Evolutionary conservation across 2,888 invertebrate species (phyloP).

Genomic region (Pyrocoelia pectoralis): DNA sequence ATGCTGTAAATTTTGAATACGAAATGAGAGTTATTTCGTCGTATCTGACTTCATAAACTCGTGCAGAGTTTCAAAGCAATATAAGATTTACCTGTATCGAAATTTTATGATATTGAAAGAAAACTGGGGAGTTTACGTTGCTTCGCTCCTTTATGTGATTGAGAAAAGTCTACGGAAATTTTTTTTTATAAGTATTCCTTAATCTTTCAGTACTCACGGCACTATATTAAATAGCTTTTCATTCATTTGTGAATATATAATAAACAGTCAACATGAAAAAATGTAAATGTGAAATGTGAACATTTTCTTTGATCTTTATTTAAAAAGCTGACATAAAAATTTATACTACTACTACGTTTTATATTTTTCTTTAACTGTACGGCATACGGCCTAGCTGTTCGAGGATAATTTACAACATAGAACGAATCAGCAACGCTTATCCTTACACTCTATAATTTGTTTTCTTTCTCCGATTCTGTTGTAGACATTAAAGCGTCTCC

Average conservation of each 20-base stretch:
- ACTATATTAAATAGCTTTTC: too few species aligned
- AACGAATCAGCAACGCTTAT: conserved; percentile 54
- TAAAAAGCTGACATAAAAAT: too few species aligned
- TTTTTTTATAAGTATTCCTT: neutral
- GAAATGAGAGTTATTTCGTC: conserved; percentile 43
- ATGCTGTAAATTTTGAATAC: conserved; percentile 42
- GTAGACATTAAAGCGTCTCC: conserved; percentile 47
- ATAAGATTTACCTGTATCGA: conserved; percentile 13
- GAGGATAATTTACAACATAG: conserved; percentile 53
- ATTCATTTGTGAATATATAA: too few species aligned
- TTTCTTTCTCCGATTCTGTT: conserved; percentile 46
- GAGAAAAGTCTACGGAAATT: neutral
- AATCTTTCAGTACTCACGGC: neutral
- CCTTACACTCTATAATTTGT: conserved; percentile 58
- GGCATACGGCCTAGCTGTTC: conserved; percentile 42
- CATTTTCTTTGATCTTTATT: too few species aligned
- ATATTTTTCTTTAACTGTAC: conserved; percentile 17
- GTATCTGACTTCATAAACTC: conserved; percentile 43
- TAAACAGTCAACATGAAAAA: too few species aligned
- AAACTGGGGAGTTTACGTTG: neutral
- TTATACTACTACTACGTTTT: neutral
- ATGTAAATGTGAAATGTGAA: too few species aligned
- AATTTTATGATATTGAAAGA: conserved; percentile 12
- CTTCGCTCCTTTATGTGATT: neutral
- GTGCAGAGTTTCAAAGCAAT: conserved; percentile 21